Evolutionary conservation across 2,113 vertebrate genomes (phyloP).

Genomic region (Rallus limicola): DNA sequence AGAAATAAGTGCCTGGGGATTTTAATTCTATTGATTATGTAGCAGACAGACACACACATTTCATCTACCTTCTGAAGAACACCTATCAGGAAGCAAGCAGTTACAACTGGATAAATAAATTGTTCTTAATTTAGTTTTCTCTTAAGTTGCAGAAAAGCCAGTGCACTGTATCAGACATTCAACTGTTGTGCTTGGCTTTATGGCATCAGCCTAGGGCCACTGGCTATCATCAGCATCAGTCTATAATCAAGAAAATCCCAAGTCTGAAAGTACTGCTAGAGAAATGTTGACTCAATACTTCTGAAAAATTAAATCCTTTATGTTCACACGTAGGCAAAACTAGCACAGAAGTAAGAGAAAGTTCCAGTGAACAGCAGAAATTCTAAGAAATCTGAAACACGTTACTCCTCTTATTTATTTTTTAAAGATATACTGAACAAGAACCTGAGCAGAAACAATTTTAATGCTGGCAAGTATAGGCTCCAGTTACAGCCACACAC

Average conservation of each 20-base stretch:
- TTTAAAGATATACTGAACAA: background rate
- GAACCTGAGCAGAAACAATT: background rate
- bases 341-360: background rate
- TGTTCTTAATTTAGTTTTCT: background rate
- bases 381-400: background rate
- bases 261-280: background rate
- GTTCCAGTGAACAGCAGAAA: background rate
- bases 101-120: background rate
- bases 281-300: background rate
- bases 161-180: background rate
- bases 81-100: background rate
- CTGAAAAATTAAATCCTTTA: background rate
- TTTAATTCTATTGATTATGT: constrained; percentile 44
- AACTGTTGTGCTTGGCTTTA: background rate
- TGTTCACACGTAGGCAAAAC: background rate
- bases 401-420: background rate
- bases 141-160: background rate
- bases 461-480: background rate
- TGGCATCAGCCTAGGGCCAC: background rate
- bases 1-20: constrained; percentile 42
- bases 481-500: background rate
- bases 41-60: constrained; percentile 1
- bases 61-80: background rate
- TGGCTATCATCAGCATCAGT: background rate
- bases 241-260: background rate